A percentile compares a stretch with the other conserved stretches of the same genome.
These are phyloP conservation scores for Cottus gobio DNA, from an alignment of 2,113 vertebrate genomes.

Conservation along the genomic window DNA sequence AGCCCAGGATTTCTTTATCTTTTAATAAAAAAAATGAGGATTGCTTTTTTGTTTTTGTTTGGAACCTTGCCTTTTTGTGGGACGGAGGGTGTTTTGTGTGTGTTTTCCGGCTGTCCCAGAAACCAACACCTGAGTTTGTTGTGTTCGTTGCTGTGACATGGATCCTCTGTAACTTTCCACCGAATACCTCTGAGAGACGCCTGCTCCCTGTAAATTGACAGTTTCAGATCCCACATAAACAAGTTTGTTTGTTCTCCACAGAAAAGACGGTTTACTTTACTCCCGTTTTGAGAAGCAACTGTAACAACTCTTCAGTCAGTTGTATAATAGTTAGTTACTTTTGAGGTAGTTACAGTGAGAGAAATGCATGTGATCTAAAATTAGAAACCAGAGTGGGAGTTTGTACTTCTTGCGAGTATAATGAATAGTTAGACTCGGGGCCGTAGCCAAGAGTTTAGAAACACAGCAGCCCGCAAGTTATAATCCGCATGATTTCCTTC, in stretches of 20 bases:
- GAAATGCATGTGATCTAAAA: not conserved
- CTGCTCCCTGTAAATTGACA: conserved; percentile 67
- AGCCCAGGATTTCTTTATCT: conserved; percentile 32
- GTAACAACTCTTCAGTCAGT: not conserved
- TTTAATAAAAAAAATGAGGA: conserved; percentile 30
- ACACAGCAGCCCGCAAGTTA: not conserved
- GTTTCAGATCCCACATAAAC: conserved; percentile 54
- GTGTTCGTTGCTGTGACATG: conserved; percentile 52
- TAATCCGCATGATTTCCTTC: not conserved
- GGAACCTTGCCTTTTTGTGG: conserved; percentile 43
- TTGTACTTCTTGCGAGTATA: not conserved
- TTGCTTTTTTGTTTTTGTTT: conserved; percentile 14
- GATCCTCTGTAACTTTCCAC: conserved; percentile 71
- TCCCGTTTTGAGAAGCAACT: conserved; percentile 10
- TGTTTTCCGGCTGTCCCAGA: conserved; percentile 51
- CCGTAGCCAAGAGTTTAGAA: not conserved
- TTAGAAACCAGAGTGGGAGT: conserved; percentile 9
- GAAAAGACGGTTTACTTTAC: conserved; percentile 16
- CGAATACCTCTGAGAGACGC: conserved; percentile 29
- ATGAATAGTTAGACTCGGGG: not conserved
- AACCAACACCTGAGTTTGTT: conserved; percentile 74
- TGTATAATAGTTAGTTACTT: not conserved
- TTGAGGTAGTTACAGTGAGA: not conserved
- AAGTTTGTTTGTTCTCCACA: conserved; percentile 36
- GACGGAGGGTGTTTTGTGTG: conserved; percentile 60